Evolutionary conservation across 1,140 invertebrate species (phyloP).

Genomic region (Zeugodacus cucurbitae): DNA sequence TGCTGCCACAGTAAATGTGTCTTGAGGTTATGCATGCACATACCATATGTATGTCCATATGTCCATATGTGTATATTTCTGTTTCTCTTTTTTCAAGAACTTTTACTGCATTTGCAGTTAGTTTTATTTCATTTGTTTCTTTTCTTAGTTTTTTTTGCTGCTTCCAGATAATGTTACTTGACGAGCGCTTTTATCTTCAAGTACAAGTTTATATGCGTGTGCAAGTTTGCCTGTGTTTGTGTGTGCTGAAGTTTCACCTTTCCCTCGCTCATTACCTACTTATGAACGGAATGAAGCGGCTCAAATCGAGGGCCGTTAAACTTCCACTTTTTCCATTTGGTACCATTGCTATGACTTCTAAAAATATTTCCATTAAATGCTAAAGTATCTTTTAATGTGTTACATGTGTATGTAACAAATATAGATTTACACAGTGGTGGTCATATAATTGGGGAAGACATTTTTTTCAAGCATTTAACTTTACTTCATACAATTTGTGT

Average conservation of each 20-base stretch:
- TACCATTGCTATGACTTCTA: not conserved
- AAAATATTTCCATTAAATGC: not conserved
- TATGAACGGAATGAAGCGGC: not conserved
- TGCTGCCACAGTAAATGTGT: not conserved
- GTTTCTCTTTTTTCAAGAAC: conserved; percentile 15
- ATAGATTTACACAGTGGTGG: too few species aligned
- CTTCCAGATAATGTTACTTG: conserved; percentile 35
- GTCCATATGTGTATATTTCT: not conserved
- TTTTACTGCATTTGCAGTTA: conserved; percentile 30
- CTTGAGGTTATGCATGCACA: not conserved
- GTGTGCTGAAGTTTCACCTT: conserved; percentile 25
- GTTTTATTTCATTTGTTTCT: not conserved
- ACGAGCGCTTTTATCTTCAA: conserved; percentile 17
- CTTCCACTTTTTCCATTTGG: not conserved
- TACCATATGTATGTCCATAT: too few species aligned
- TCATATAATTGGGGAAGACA: too few species aligned
- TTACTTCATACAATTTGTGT: too few species aligned
- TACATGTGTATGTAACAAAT: not conserved
- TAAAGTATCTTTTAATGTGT: not conserved
- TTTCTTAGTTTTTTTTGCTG: not conserved
- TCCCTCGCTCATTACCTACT: conserved; percentile 27
- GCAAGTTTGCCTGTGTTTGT: not conserved
- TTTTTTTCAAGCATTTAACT: too few species aligned
- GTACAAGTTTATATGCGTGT: not conserved
- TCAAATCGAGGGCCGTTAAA: conserved; percentile 26